Evolutionary conservation across 2,888 invertebrate genomes (phyloP).

Genomic region (Beris chalybata): DNA sequence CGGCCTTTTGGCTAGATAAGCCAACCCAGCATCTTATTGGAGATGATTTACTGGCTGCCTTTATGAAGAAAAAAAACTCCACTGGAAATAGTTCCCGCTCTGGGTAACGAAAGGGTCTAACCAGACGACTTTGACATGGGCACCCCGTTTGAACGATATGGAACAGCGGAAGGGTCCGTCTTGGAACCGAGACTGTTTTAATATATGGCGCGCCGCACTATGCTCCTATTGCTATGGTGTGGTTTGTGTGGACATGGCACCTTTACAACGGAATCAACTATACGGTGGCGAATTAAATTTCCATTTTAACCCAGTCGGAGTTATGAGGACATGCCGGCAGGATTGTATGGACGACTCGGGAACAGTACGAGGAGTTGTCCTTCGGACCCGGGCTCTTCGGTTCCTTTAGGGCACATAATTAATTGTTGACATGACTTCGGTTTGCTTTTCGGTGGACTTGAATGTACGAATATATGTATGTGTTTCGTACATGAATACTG

Average conservation of each 20-base stretch:
- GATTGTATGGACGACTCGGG: constrained; percentile 7
- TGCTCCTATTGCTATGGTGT: too few relatives aligned
- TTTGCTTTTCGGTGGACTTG: constrained; percentile 13
- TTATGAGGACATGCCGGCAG: constrained; percentile 20
- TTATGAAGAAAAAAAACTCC: too few relatives aligned
- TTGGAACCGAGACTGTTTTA: too few relatives aligned
- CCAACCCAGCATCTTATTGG: constrained; percentile 26
- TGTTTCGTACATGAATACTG: neutral
- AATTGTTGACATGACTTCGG: constrained; percentile 32
- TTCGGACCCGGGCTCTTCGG: neutral
- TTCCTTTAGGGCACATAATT: constrained; percentile 24
- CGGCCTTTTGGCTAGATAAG: constrained; percentile 15
- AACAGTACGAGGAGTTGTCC: neutral
- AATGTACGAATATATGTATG: neutral
- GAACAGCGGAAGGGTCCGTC: too few relatives aligned
- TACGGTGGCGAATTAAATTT: constrained; percentile 29
- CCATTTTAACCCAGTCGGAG: constrained; percentile 28
- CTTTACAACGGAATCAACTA: too few relatives aligned
- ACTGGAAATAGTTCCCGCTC: too few relatives aligned
- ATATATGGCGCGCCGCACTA: too few relatives aligned
- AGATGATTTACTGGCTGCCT: constrained; percentile 18
- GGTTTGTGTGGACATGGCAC: too few relatives aligned
- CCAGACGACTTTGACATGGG: too few relatives aligned
- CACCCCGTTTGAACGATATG: too few relatives aligned
- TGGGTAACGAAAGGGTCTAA: too few relatives aligned